Percentiles rank a stretch among this genome's conserved stretches.
phyloP scores from a whole-genome alignment of 2,113 vertebrate genomes.

The Rhegmatorhina hoffmannsi region DNA sequence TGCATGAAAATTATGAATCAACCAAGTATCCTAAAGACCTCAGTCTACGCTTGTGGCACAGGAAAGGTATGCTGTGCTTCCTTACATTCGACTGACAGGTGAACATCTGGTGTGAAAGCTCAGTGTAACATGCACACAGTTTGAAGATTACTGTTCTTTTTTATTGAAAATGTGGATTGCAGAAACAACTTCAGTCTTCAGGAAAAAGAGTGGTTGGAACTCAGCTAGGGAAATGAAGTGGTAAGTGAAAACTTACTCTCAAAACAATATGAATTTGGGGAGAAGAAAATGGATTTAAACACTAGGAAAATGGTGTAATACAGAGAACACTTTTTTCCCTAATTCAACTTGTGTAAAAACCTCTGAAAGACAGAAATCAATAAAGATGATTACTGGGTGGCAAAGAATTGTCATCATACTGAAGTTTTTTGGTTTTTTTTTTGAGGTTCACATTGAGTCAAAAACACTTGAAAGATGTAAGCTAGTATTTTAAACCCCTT shows the following conservation, averaged over 20 bases:
- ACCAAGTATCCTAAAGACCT: neutral
- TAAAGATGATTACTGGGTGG: neutral
- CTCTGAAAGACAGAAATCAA: neutral
- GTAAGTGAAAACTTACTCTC: neutral
- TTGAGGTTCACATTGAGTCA: neutral
- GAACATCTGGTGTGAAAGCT: neutral
- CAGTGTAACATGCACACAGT: neutral
- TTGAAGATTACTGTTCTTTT: neutral
- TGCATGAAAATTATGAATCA: neutral
- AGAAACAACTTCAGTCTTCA: neutral
- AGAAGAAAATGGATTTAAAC: rapidly evolving
- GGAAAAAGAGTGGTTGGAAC: neutral
- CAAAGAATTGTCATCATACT: neutral
- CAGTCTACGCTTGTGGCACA: neutral
- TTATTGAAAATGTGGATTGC: neutral
- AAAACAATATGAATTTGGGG: neutral
- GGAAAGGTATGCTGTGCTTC: neutral
- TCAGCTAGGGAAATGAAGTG: neutral
- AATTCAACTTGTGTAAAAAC: neutral
- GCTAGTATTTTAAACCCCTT: neutral
- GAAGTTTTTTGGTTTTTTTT: neutral
- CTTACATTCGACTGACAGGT: neutral
- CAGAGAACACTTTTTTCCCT: neutral
- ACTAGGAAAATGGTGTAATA: neutral
- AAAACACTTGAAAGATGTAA: neutral